Base-by-base conservation (phyloP, 1,140 invertebrate genomes). In the Elymnias hypermnestra region DNA sequence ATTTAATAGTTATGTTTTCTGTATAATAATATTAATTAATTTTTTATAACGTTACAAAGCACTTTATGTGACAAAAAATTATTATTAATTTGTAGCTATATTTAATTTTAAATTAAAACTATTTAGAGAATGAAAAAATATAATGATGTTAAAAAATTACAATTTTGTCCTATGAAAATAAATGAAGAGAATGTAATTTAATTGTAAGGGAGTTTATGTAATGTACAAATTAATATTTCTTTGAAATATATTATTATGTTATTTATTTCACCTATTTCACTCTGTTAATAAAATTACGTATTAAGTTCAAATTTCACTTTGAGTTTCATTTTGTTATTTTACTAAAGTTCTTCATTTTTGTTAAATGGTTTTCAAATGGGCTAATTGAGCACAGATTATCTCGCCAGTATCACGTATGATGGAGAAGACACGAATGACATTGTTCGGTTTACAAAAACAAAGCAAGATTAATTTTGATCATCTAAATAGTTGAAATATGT, bases 191-290 rank as follows among this genome's bases (percentile, higher is more conserved):
- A 48, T 54, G 49, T 53, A 56, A 47, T 53, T 60, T 57, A 58
- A 49, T 59, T 63, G 21, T 70, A 63, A 72, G 60, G 57, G 51
- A 44, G 61, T 67, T 71, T 63, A 81, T 75, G 51, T 70, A 81
- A 75, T 83, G 79, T 83, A 83, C 77, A 83, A 83, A 83, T 81
- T 74, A 79, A 82, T 83, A 76, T 72, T 75, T 76, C 70, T 63
- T 74, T 73, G 69, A 82, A 81, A 72, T 76, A 79, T 81, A 76
- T 73, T 69, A 65, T 65, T 64, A 81, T 81, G 79, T 83, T 83
- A 83, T 83, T 83, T 83, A 83, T 83, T 83, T 72, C 75, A 75
- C 63, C 65, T 77, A 78, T 75, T 83, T 79, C 74, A 81, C 78
- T 79, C 71, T 79, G 67, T 76, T 77, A 70, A 74, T 73, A 81